Evolutionary conservation across 2,113 vertebrate species (phyloP).

Genomic region (Myotis yumanensis): DNA sequence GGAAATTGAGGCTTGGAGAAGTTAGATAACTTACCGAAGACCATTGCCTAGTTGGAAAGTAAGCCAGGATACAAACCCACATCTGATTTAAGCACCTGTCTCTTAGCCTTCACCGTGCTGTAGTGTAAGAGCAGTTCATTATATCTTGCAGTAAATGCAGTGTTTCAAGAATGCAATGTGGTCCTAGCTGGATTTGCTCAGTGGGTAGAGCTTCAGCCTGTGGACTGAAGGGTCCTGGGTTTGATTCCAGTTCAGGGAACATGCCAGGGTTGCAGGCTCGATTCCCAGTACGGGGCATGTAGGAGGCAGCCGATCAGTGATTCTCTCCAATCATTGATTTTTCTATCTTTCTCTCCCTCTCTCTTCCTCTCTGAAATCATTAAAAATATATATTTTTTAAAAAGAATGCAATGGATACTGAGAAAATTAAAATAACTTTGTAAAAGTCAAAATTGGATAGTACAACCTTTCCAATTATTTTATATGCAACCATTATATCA

Average conservation of each 20-base stretch:
- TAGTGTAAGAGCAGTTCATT: not conserved
- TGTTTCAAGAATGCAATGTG: not conserved
- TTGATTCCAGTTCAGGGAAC: no score
- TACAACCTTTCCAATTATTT: not conserved
- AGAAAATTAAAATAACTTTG: not conserved
- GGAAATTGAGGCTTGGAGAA: not conserved
- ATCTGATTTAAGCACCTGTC: not conserved
- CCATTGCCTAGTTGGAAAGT: not conserved
- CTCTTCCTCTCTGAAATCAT: no score
- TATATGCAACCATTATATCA: not conserved
- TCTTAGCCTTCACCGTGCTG: not conserved
- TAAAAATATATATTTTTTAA: no score
- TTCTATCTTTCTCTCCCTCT: no score
- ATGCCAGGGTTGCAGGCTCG: no score
- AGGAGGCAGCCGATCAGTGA: no score
- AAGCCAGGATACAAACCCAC: constrained; percentile 2
- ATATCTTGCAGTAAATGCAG: not conserved
- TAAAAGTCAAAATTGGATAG: not conserved
- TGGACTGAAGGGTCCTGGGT: no score
- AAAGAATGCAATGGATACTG: not conserved
- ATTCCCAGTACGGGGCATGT: no score
- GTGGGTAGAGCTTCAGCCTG: no score
- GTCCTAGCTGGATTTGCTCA: no score
- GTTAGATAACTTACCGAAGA: constrained; percentile 7
- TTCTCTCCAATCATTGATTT: no score